Evolutionary conservation across 2,888 invertebrate species (phyloP).

Genomic region (Archaeoteleia sp.): DNA sequence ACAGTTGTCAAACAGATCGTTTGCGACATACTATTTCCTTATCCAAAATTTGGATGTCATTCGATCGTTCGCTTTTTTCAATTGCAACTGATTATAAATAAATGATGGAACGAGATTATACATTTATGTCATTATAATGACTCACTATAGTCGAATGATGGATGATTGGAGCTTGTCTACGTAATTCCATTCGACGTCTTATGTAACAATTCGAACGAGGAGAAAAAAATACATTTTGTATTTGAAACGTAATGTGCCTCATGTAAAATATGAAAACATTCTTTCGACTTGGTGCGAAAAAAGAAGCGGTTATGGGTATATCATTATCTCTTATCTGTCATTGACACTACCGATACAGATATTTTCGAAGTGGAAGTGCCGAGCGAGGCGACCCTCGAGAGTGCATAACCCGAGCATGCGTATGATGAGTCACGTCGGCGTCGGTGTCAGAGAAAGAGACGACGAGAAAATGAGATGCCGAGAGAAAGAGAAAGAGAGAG

Average conservation of each 20-base stretch:
- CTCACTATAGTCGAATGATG: too few species aligned
- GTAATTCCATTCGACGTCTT: too few species aligned
- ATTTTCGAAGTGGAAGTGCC: background rate
- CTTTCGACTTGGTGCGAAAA: background rate
- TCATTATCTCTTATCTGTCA: background rate
- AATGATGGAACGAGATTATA: background rate
- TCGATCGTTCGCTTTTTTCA: too few species aligned
- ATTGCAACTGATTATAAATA: background rate
- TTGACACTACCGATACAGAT: background rate
- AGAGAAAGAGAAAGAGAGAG: background rate
- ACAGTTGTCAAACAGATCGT: too few species aligned
- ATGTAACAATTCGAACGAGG: too few species aligned
- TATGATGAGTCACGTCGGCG: slow-evolving; percentile 50
- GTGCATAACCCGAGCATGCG: slow-evolving; percentile 3
- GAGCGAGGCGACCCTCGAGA: background rate
- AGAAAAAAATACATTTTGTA: too few species aligned
- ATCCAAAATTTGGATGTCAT: too few species aligned
- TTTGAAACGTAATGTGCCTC: too few species aligned
- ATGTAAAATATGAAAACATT: background rate
- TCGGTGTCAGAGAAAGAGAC: slow-evolving; percentile 31
- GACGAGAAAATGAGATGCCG: too few species aligned
- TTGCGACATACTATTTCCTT: too few species aligned
- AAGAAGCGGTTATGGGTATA: background rate
- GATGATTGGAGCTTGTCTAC: too few species aligned
- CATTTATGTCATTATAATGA: too few species aligned